These are phyloP conservation scores for Balaeniceps rex DNA, from an alignment of 2,113 vertebrate species.

Conservation along the genomic window DNA sequence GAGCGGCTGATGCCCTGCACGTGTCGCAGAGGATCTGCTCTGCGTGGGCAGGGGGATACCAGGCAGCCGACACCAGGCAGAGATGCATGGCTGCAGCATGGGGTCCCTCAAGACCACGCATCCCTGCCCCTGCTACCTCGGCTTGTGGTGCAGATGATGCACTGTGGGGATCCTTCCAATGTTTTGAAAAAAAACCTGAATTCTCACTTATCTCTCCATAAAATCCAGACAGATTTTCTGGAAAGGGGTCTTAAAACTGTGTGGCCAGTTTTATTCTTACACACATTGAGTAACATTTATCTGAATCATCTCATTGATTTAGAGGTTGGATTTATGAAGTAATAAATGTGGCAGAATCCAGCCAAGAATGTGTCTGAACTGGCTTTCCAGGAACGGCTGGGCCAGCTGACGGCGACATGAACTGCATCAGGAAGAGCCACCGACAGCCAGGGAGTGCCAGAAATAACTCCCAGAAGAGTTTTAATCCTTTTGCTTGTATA, in stretches of 20 bases:
- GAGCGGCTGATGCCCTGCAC: neutral
- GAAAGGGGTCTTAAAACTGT: neutral
- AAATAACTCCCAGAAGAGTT: neutral
- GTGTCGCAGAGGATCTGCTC: fast-evolving
- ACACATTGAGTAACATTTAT: fast-evolving
- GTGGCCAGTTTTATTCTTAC: neutral
- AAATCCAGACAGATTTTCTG: neutral
- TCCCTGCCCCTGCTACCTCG: neutral
- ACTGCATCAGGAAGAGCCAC: neutral
- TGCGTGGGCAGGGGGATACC: fast-evolving
- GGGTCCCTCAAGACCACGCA: too few species aligned
- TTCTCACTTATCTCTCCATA: neutral
- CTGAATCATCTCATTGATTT: neutral
- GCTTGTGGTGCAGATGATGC: neutral
- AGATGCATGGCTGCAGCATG: neutral
- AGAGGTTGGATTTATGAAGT: neutral
- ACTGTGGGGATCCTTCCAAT: neutral
- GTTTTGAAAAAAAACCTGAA: neutral
- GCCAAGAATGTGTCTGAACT: slow-evolving; percentile 56
- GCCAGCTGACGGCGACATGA: neutral
- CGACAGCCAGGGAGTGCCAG: neutral
- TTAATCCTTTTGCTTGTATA: neutral
- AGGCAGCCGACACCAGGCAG: fast-evolving
- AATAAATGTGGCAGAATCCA: neutral
- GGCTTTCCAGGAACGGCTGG: slow-evolving; percentile 48